These are phyloP conservation scores for Tenualosa ilisha DNA, from an alignment of 2,797 vertebrate genomes.

Conservation along the genomic window DNA sequence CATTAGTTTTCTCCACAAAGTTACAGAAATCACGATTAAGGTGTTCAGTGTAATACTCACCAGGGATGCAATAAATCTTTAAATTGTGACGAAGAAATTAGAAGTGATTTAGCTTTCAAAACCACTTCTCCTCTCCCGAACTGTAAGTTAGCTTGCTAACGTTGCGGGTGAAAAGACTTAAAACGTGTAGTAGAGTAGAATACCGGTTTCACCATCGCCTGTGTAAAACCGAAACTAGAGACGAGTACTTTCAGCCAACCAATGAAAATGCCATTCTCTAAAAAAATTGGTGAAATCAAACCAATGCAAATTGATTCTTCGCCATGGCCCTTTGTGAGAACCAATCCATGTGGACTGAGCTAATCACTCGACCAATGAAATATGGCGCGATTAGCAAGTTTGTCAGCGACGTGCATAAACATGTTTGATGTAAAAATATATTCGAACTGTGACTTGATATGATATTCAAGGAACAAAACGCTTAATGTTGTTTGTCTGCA, in stretches of 20 bases:
- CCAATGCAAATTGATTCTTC: slow-evolving; percentile 52
- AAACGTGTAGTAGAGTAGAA: slow-evolving; percentile 35
- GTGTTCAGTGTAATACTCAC: not conserved
- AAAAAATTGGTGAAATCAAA: rapidly evolving
- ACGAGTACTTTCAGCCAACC: not conserved
- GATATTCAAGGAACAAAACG: too few relatives aligned
- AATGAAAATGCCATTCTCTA: not conserved
- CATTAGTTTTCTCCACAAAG: not conserved
- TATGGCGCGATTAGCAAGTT: slow-evolving; percentile 41
- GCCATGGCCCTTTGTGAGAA: not conserved
- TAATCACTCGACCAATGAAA: slow-evolving; percentile 22
- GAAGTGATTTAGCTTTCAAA: slow-evolving; percentile 3
- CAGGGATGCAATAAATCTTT: not conserved
- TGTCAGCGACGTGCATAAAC: slow-evolving; percentile 25
- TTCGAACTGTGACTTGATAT: too few relatives aligned
- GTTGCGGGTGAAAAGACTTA: slow-evolving; percentile 24
- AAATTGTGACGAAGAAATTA: not conserved
- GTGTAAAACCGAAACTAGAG: not conserved
- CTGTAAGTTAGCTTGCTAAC: slow-evolving; percentile 17
- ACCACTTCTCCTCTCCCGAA: slow-evolving; percentile 17
- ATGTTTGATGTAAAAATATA: too few relatives aligned
- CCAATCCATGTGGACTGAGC: slow-evolving; percentile 47
- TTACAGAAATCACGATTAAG: not conserved
- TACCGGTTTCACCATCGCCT: slow-evolving; percentile 46
- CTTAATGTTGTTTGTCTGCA: too few relatives aligned